Base-by-base conservation (phyloP, 2,113 vertebrate genomes). In the Galbula dea region DNA sequence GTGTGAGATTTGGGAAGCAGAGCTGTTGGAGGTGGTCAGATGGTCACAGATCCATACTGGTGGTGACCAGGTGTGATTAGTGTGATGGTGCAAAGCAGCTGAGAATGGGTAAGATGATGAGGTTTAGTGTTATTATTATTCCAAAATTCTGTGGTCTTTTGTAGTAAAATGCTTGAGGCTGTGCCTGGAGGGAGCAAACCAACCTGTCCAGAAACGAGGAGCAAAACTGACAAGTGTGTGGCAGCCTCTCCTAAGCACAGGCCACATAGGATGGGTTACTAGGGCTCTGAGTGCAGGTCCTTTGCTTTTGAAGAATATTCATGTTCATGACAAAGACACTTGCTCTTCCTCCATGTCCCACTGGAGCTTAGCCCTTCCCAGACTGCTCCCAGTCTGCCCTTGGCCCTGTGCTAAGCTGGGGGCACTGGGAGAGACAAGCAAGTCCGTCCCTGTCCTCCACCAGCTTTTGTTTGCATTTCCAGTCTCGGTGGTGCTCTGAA, bases 31-130 rank as follows among this genome's bases (percentile, higher is more conserved):
- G 54, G 37, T 4, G 16, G 20, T 27, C 46, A 8, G 63, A 11
- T 4, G 5, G 22, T 15, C 2, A 3, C 55, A 10, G 83, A 15
- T 49, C 24, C 9, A 0, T 21, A 5, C 37, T 3, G 3, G 36
- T 4, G 34, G 36, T 13, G 57, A 34, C 37, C 26, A 8, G 2
- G 5, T 15, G 30, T 4, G 15, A 8, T 32, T 43, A 22, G 9
- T 12, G 5, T 7, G 26, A 19, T 7, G 22, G 9, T 36, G 36
- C 36, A 43, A 19, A 45, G 51, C 51, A 16, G 59, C 68, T 13
- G 59, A 43, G 67, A 32, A 5, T 2, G 22, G 59, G 15, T 10
- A 58, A n/a, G 34, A 55, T 6, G 12, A 48, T 10, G 18, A 27
- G 39, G 20, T 32, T 59, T 34, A n/a, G n/a, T n/a, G 22, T 59